Evolutionary conservation across 2,888 invertebrate genomes (phyloP), one percentile per base, ranked within the genome.

Genomic region (Sussaba pulchella): DNA sequence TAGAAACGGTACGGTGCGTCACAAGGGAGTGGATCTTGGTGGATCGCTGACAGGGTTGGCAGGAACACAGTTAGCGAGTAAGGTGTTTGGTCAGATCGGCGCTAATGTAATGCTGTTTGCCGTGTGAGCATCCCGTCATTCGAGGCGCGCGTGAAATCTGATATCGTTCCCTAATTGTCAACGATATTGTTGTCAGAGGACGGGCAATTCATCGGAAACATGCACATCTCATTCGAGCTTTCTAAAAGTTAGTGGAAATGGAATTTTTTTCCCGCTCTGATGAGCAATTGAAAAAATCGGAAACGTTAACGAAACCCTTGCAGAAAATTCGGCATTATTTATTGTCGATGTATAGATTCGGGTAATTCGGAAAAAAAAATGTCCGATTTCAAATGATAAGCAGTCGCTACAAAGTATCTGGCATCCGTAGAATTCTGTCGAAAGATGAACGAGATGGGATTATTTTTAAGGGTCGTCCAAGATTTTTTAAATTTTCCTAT

Each of bases 81-180:
- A 86, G 85, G 84, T 89, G 89, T 89, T 90, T 89, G 89, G 85
- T 85, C 86, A 85, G 86, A 67, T 41, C 71, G 80, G 84, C 83
- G 88, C 88, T 90, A 90, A 89, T 90, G 90, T 91, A 89, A 89
- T 90, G 85, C 86, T 89, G 90, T 90, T 90, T 90, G 85, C 85
- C 74, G 54, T 73, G 14, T 72, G 79, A 85, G 88, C 87, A 88
- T 88, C 88, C 85, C 85, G 83, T 88, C 81, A 85, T 86, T 74
- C 79, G 54, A 70, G 50, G 43, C 43, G 14, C 76, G 50, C 77
- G 69, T 75, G 70, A 72, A 78, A 78, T 69, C 54, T 41, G 70
- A 71, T 66, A 75, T 61, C 31, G 17, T 26, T 31, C 12, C 31
- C 57, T 36, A 57, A 57, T 57, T 31, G 36, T 57, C 57, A 36